Conservation (phyloP, 2,888 invertebrate species). For the Dinocampus coccinellae region DNA sequence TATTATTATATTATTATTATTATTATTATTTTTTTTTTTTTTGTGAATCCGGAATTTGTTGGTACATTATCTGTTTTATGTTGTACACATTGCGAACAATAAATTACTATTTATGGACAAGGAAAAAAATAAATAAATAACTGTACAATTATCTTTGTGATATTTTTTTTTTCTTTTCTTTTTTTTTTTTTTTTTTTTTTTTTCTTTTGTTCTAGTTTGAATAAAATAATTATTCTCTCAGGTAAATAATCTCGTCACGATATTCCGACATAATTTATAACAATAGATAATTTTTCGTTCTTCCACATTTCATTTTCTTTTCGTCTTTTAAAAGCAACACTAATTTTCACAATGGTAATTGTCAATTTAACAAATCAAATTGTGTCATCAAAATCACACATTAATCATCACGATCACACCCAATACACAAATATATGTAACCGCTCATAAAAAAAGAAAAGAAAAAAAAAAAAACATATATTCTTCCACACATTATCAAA, state of each 20-base stretch:
- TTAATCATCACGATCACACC: background rate
- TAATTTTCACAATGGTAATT: background rate
- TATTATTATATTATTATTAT: too few species aligned
- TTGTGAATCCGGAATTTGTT: too few species aligned
- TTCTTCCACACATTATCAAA: background rate
- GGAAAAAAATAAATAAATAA: constrained; percentile 33
- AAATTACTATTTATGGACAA: constrained; percentile 11
- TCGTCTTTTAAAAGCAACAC: background rate
- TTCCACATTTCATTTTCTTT: background rate
- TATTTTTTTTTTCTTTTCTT: background rate
- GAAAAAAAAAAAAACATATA: background rate
- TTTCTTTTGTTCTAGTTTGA: constrained; percentile 38
- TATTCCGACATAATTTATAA: constrained; percentile 23
- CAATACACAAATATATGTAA: constrained; percentile 3
- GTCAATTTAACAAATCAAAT: background rate
- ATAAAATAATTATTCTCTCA: constrained; percentile 14
- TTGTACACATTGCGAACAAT: too few species aligned
- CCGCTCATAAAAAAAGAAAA: too few species aligned
- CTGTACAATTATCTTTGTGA: constrained; percentile 40
- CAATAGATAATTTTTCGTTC: background rate
- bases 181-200: background rate
- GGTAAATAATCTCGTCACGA: constrained; percentile 18
- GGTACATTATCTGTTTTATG: too few species aligned
- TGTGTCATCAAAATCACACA: background rate
- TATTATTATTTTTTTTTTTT: too few species aligned